Evolutionary conservation across 2,888 invertebrate species (phyloP), one percentile per base, ranked within the genome.

Genomic region (Drosophila diplacantha): DNA sequence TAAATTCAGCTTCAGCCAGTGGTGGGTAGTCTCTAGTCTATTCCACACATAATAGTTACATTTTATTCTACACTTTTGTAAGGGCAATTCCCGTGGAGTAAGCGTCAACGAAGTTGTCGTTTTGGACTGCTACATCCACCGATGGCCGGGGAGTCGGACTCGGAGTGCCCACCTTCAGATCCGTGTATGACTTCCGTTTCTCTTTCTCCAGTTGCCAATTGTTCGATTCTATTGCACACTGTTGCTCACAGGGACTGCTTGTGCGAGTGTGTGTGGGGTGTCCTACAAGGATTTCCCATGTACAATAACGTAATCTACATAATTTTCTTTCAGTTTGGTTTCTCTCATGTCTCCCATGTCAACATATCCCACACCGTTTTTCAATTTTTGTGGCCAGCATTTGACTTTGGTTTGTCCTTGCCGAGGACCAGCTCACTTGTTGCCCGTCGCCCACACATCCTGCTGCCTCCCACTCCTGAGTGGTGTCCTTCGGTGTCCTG

Each of bases 241-340:
- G 85, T 84, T 81, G 85, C 85, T 73, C 74, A 70, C 71, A 46
- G 62, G 34, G 11, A 43, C 16, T n/a, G 11, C 46, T n/a, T 22
- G n/a, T 31, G 24, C 41, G n/a, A 37, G 26, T 50, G 16, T 38
- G 20, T 55, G 31, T 38, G 37, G 56, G 53, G 41, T 66, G 75
- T 50, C 55, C 64, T 72, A 78, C 83, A 84, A 55, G 62, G 69
- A 78, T 81, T 83, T 81, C 66, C 51, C 77, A 61, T 79, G 78
- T 79, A 77, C 78, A 84, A 79, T 84, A 84, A 83, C 78, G 75
- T 77, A 84, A 84, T 79, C 84, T 84, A 79, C 78, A 79, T 79
- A 79, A 84, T 81, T 84, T 83, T 73, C 66, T 71, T 81, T 69
- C 73, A 74, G 68, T 83, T 79, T 72, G 81, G 81, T 77, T 84